These are phyloP conservation scores for Megaleporinus macrocephalus DNA, from an alignment of 2,113 vertebrate species.

Conservation along the genomic window DNA sequence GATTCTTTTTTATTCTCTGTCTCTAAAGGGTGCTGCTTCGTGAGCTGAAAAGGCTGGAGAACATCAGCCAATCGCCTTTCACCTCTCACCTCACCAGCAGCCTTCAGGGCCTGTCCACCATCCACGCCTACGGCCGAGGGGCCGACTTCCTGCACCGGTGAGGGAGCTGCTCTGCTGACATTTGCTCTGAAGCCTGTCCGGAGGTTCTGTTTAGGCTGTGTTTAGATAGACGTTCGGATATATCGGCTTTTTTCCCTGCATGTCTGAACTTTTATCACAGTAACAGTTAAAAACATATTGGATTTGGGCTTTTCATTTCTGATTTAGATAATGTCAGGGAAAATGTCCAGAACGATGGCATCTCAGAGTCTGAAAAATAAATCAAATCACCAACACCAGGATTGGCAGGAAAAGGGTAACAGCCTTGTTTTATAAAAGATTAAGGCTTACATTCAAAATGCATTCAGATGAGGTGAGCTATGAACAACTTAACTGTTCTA, in stretches of 20 bases:
- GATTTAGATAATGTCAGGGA: not conserved
- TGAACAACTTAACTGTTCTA: too few species aligned
- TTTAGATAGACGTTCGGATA: not conserved
- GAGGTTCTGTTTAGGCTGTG: not conserved
- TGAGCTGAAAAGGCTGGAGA: conserved; percentile 83
- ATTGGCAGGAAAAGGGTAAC: too few species aligned
- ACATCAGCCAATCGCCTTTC: conserved; percentile 85
- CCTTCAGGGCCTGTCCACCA: conserved; percentile 82
- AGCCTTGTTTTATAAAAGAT: too few species aligned
- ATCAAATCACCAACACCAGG: too few species aligned
- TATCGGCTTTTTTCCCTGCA: not conserved
- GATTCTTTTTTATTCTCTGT: conserved; percentile 25
- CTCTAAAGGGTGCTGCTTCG: conserved; percentile 78
- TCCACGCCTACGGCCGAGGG: conserved; percentile 79
- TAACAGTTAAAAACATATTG: not conserved
- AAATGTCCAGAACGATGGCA: too few species aligned
- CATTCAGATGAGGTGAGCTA: too few species aligned
- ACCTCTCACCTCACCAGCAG: conserved; percentile 84
- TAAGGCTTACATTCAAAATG: too few species aligned
- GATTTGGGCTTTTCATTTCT: not conserved
- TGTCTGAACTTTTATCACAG: not conserved
- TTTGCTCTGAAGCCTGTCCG: not conserved
- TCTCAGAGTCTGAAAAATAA: too few species aligned
- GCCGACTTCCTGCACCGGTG: conserved; percentile 77
- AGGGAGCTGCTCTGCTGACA: not conserved